Evolutionary conservation across 2,797 vertebrate genomes (phyloP).

Genomic region (Propithecus perrieri): DNA sequence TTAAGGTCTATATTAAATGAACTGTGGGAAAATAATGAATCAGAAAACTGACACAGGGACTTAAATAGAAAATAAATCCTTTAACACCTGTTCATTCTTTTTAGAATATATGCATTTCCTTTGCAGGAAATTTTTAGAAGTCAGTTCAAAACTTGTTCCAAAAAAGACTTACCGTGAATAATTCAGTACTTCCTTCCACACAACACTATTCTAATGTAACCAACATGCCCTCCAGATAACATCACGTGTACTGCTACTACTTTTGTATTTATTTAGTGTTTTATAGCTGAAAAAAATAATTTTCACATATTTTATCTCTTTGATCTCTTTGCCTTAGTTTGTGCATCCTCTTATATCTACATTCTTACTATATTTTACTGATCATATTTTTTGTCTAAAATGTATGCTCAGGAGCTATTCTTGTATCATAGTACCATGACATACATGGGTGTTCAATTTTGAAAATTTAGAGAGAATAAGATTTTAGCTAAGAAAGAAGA

Average conservation of each 20-base stretch:
- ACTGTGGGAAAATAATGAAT: constrained; percentile 53
- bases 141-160: background rate
- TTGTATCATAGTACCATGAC: background rate
- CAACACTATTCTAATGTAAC: background rate
- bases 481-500: constrained; percentile 46
- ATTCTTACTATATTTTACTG: background rate
- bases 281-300: background rate
- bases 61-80: constrained; percentile 52
- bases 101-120: constrained; percentile 19
- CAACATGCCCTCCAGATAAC: background rate
- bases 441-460: background rate
- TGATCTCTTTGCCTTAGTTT: background rate
- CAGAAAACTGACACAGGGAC: constrained; percentile 1
- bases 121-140: background rate
- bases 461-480: background rate
- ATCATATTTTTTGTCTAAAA: constrained; percentile 13
- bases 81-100: constrained; percentile 2
- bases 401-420: background rate
- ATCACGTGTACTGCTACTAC: background rate
- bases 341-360: background rate
- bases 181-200: background rate
- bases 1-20: constrained; percentile 55
- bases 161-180: background rate
- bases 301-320: background rate
- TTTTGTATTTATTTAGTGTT: background rate